Base-by-base conservation (phyloP, 2,113 vertebrate genomes). In the Porphyrio hochstetteri region DNA sequence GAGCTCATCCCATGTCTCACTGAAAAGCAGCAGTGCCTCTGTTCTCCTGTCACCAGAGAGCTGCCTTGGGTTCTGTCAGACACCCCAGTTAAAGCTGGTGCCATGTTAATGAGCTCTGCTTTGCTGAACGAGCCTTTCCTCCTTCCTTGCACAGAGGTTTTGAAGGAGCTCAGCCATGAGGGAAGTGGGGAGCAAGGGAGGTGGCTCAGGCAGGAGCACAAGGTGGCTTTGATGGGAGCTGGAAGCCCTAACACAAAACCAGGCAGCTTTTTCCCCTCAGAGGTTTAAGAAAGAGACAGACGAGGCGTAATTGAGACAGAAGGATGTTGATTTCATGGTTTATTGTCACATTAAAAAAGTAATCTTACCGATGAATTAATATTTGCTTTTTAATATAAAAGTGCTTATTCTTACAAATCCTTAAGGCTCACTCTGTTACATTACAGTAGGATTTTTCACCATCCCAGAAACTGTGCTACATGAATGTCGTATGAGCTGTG, bases 351-450 rank as follows among this genome's bases (percentile, higher is more conserved):
- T 96, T 97, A 97, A 97, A 98, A 98, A 97, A 97, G 96, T 97
- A 97, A 96, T 97, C 93, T 97, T 94, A 95, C 95, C 90, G 96
- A 98, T 96, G 97, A 97, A 97, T 97, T 97, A 96, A 95, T 97
- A 97, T 97, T 98, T 97, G 91, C 92, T 96, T 97, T 97, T 97
- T 96, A 97, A 98, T 97, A 96, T 96, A 97, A 97, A 98, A 98
- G 96, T 96, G 94, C 96, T 97, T 97, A 95, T 96, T 96, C 93
- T 96, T 95, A 97, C 86, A 97, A 97, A 97, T 97, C 97, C 96
- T 97, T 98, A 97, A 97, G 96, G 96, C 93, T 97, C 93, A 95
- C 97, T 97, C 96, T 97, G 94, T 97, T 97, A 97, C 88, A 90
- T 95, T 95, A 96, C 72, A 97, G 93, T 88, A 97, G 92, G 92